Conservation (phyloP, 1,140 invertebrate genomes). For the Drosophila oshimai region DNA sequence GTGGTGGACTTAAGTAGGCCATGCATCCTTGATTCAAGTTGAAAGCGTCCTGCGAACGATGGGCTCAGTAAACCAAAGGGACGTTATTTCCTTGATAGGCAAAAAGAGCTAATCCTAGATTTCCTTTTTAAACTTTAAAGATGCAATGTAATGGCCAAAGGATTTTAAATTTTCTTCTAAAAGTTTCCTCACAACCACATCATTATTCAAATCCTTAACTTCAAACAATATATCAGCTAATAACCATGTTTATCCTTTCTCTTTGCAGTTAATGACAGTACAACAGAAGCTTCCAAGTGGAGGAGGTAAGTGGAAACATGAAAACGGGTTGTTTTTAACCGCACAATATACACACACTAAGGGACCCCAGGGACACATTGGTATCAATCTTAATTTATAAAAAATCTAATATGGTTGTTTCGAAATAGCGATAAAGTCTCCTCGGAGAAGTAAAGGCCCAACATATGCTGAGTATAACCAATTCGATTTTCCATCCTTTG, state of each 20-base stretch:
- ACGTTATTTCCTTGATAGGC: background rate
- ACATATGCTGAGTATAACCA: constrained; percentile 19
- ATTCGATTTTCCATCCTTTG: constrained; percentile 8
- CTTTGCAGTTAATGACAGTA: constrained; percentile 21
- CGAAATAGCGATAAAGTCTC: constrained; percentile 35
- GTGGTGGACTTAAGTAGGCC: background rate
- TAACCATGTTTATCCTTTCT: background rate
- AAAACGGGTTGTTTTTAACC: background rate
- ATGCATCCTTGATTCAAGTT: background rate
- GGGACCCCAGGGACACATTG: constrained; percentile 30
- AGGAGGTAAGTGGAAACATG: constrained; percentile 45
- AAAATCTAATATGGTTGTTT: constrained; percentile 65
- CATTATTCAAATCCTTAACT: background rate
- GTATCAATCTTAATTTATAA: constrained; percentile 79
- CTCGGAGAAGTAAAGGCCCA: constrained; percentile 31
- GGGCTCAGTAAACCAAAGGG: background rate
- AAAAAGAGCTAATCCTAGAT: background rate
- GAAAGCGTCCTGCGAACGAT: background rate
- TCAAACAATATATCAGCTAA: background rate
- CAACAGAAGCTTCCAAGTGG: background rate
- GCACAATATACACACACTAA: background rate
- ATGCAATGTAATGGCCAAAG: background rate
- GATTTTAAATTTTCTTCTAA: background rate
- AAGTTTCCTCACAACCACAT: background rate
- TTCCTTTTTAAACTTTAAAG: background rate